These are phyloP conservation scores for Mormyrops attenuatus DNA, from an alignment of 2,797 vertebrate genomes.

Conservation along the genomic window DNA sequence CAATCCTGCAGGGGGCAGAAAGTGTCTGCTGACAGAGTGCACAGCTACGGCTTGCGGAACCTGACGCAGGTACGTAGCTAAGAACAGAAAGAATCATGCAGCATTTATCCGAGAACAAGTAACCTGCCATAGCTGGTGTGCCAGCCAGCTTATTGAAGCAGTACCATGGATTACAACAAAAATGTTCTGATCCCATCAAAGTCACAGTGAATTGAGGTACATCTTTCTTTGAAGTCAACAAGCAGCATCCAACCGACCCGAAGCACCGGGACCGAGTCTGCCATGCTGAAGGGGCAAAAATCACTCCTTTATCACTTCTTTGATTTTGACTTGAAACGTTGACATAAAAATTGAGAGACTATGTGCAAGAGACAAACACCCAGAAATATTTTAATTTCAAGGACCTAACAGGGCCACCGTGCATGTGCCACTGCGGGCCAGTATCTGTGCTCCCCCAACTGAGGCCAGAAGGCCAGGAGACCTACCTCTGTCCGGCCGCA, in stretches of 20 bases:
- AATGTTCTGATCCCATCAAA: background rate
- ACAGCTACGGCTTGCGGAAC: background rate
- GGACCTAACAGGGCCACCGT: background rate
- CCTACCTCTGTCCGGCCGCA: constrained; percentile 90
- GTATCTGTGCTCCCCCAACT: background rate
- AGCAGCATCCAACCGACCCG: background rate
- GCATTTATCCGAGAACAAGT: background rate
- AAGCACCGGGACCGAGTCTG: background rate
- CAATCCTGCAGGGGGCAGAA: constrained; percentile 68
- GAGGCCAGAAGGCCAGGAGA: background rate
- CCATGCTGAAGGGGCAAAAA: background rate
- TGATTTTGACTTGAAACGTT: background rate
- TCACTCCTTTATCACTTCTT: background rate
- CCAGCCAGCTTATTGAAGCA: background rate
- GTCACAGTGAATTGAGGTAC: background rate
- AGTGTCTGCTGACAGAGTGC: background rate
- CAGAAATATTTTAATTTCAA: background rate
- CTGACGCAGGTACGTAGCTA: background rate
- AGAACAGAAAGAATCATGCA: background rate
- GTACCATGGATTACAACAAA: background rate
- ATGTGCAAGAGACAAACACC: background rate
- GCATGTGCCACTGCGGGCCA: background rate
- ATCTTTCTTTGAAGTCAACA: background rate
- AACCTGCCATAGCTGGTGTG: background rate
- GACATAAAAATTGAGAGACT: background rate